Evolutionary conservation across 2,888 invertebrate genomes (phyloP), one percentile per base, ranked within the genome.

Genomic region (Tortricodes alternella): DNA sequence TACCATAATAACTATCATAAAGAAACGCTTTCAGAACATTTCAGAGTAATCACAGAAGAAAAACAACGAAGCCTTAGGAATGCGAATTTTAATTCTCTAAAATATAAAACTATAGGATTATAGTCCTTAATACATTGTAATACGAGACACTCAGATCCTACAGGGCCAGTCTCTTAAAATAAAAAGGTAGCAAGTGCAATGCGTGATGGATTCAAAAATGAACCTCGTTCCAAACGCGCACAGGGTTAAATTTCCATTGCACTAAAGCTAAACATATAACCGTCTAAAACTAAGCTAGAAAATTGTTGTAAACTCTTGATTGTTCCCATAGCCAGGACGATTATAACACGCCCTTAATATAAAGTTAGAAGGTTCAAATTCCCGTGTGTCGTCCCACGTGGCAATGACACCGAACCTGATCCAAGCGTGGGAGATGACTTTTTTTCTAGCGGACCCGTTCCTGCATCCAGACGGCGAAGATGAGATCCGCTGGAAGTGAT

Each of bases 381-480:
- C 7, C 16, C n/a, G 6, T 13, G 24, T 13, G 13, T 2, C 3
- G 6, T 29, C 8, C 32, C 15, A 35, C 43, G 29, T 18, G 50
- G 56, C 50, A 56, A 52, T 56, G 56, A 56, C 56, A 46, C 32
- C 34, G 18, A n/a, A n/a, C n/a, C n/a, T 32, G 55, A 24, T 21
- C n/a, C n/a, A n/a, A 23, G 52, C 59, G 59, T 59, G 59, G 59
- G 59, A 59, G 56, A 50, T 35, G 41, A 7, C 8, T 2, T 18
- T 59, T 59, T 59, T 59, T 59, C 44, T 55, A 56, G 24, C 43
- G 24, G 49, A 56, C 48, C 21, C 41, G 55, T 55, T 68, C 69
- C 69, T 59, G 41, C 34, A 48, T 53, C 60, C 64, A 51, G 59
- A 58, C 63, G 38, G 38, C 50, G 3, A 16, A 37, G 15, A 21